Base-by-base conservation (phyloP, 1,140 invertebrate species). In the Ditylenchus dipsaci region DNA sequence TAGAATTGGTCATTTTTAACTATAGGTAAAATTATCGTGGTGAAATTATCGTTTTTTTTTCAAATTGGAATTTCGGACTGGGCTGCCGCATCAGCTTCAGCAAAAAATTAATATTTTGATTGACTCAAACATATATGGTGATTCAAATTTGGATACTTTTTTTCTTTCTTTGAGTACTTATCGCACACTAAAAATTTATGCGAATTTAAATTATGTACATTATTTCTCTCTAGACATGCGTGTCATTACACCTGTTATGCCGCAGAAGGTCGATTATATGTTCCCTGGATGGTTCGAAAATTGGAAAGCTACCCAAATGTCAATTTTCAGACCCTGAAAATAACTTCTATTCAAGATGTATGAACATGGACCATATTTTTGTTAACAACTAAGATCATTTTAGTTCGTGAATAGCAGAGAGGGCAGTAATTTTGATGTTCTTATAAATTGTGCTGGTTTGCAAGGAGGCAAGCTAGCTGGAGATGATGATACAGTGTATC, bases 181-280 rank as follows among this genome's bases (percentile, higher is more conserved):
- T n/a, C n/a, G n/a, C n/a, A n/a, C n/a, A n/a, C n/a, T n/a, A n/a
- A n/a, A n/a, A n/a, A n/a, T n/a, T n/a, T n/a, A n/a, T n/a, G n/a
- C n/a, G n/a, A n/a, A n/a, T n/a, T n/a, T n/a, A n/a, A n/a, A n/a
- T n/a, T n/a, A n/a, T n/a, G n/a, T n/a, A n/a, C n/a, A n/a, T n/a
- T 45, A 45, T 45, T 66, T 27, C 45, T 68, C n/a, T 63, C 62
- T 30, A 79, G 79, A 63, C 65, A 72, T 65, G 68, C 64, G 30
- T 78, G 80, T 65, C 79, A 81, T 62, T 81, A 74, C 61, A 81
- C 78, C n/a, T 67, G 78, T 11, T 81, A 76, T 53, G 75, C 80
- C 0, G 62, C 79, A 15, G 79, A 81, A 73, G 80, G 79, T 17
- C 58, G 78, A 9, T 30, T 42, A 23, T 81, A 79, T 60, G 77